Percentiles rank a stretch among this genome's conserved stretches.
Conservation (phyloP, 30 jellyfish, hydroid and myxozoan genomes). For the Mastigias papua region DNA sequence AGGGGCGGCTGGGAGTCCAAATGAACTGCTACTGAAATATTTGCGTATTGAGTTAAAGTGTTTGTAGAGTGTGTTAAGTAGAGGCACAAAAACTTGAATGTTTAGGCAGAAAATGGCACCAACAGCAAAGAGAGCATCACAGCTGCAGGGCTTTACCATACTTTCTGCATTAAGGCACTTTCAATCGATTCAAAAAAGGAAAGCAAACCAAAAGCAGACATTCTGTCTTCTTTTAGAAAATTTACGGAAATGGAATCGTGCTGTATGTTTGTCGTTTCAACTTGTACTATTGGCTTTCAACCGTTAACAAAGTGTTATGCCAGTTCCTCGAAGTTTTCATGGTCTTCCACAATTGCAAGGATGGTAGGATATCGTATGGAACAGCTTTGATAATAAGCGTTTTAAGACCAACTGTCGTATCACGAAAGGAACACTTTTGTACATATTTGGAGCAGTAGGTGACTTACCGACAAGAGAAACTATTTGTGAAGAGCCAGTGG, state of each 20-base stretch:
- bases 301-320: slow-evolving; percentile 12
- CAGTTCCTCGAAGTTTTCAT: slow-evolving; percentile 35
- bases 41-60: too few relatives aligned
- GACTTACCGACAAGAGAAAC: slow-evolving; percentile 30
- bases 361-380: slow-evolving; percentile 64
- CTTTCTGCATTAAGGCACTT: too few relatives aligned
- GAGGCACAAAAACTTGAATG: too few relatives aligned
- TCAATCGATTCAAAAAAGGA: too few relatives aligned
- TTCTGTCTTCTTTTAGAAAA: slow-evolving; percentile 19
- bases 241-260: slow-evolving; percentile 25
- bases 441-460: slow-evolving; percentile 21
- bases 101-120: too few relatives aligned
- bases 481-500: slow-evolving; percentile 59
- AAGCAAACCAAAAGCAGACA: slow-evolving; percentile 11
- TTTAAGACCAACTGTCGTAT: slow-evolving; percentile 37
- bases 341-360: slow-evolving; percentile 51
- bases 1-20: too few relatives aligned
- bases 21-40: too few relatives aligned
- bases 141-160: too few relatives aligned
- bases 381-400: slow-evolving; percentile 36
- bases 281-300: slow-evolving; percentile 14
- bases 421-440: slow-evolving; percentile 37
- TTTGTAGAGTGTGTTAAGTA: too few relatives aligned
- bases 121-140: too few relatives aligned
- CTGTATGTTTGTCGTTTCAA: slow-evolving; percentile 20